Percentiles rank a stretch among this genome's conserved stretches.
Conservation (phyloP, 2,888 invertebrate genomes). For the Cerceris ruficornis region DNA sequence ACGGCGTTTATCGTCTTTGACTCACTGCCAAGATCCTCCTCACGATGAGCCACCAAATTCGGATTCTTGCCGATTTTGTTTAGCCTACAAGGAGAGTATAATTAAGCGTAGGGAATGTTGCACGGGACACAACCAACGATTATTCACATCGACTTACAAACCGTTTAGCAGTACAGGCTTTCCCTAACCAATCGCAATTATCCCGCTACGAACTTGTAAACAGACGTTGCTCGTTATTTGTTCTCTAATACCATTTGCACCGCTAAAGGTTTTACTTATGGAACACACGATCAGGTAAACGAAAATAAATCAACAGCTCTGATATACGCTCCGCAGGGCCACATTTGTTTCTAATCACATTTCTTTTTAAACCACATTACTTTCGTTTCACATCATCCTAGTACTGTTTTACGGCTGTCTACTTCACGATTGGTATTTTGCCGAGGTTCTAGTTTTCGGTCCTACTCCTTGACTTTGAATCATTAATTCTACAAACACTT, state of each 20-base stretch:
- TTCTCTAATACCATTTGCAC: conserved; percentile 59
- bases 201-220: conserved; percentile 39
- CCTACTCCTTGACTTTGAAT: no score
- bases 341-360: conserved; percentile 2
- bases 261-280: conserved; percentile 61
- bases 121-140: conserved; percentile 77
- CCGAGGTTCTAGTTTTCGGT: no score
- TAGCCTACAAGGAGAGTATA: conserved; percentile 84
- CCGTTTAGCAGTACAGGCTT: conserved; percentile 68
- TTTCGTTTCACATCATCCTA: no score
- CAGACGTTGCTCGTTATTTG: conserved; percentile 51
- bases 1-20: conserved; percentile 95
- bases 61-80: conserved; percentile 99
- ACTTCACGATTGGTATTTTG: no score
- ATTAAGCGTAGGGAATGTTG: conserved; percentile 82
- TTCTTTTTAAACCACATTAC: neutral
- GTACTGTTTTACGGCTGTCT: no score
- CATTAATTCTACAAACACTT: no score
- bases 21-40: conserved; percentile 87
- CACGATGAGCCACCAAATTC: conserved; percentile 91
- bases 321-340: conserved; percentile 35
- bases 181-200: conserved; percentile 40
- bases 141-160: conserved; percentile 72
- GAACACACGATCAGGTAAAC: conserved; percentile 53
- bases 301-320: conserved; percentile 49